phyloP scores from a whole-genome alignment of 1,140 invertebrate genomes.

The Nymphalis io region DNA sequence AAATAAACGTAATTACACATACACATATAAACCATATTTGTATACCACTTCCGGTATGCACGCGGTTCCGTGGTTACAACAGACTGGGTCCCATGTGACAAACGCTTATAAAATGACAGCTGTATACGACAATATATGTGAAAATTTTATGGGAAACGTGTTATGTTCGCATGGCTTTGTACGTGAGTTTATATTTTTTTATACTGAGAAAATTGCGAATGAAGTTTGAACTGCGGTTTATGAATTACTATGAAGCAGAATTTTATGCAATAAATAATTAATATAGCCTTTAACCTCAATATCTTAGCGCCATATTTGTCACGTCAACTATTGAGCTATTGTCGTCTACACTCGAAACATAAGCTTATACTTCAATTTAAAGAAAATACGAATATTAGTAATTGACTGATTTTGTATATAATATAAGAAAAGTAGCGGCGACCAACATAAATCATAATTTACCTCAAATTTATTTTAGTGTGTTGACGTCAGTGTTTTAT shows the following conservation, averaged over 20 bases:
- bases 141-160: slow-evolving; percentile 25
- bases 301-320: too few species aligned
- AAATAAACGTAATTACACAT: background rate
- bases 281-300: background rate
- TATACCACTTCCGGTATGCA: background rate
- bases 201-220: slow-evolving; percentile 19
- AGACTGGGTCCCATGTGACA: background rate
- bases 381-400: too few species aligned
- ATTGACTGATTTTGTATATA: too few species aligned
- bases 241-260: background rate
- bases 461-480: too few species aligned
- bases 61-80: background rate
- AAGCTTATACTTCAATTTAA: too few species aligned
- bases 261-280: background rate
- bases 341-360: background rate
- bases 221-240: background rate
- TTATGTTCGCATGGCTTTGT: slow-evolving; percentile 17
- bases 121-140: slow-evolving; percentile 21
- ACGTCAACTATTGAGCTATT: background rate
- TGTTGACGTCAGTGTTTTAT: too few species aligned
- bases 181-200: slow-evolving; percentile 15
- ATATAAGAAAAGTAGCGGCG: too few species aligned
- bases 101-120: slow-evolving; percentile 13
- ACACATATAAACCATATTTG: background rate
- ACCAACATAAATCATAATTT: too few species aligned